Evolutionary conservation across 2,113 vertebrate genomes (phyloP).

Genomic region (Furnarius figulus): DNA sequence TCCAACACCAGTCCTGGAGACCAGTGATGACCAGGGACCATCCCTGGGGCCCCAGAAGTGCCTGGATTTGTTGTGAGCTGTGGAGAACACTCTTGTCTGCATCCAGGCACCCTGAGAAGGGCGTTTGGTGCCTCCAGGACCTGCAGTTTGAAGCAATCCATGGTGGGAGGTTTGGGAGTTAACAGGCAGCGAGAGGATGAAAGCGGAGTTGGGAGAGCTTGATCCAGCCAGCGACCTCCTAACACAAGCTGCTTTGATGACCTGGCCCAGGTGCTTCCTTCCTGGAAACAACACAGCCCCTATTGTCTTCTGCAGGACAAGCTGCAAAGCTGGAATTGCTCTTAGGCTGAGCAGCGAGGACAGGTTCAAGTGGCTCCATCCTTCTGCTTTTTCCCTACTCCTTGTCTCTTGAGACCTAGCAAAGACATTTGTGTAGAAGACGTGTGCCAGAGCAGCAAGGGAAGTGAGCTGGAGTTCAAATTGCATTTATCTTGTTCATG

Average conservation of each 20-base stretch:
- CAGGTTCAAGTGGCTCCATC: constrained; percentile 22
- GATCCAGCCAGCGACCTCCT: constrained; percentile 14
- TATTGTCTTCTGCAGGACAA: constrained; percentile 27
- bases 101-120: fast-evolving
- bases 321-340: constrained; percentile 27
- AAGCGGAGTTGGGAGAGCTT: not conserved
- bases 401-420: not conserved
- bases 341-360: not conserved
- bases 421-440: not conserved
- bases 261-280: constrained; percentile 53
- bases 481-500: not conserved
- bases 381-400: not conserved
- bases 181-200: constrained; percentile 32
- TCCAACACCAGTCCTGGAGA: not conserved
- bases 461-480: not conserved
- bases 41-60: fast-evolving
- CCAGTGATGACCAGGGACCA: not conserved
- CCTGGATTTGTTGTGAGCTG: not conserved
- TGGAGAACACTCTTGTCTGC: not conserved
- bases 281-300: constrained; percentile 48
- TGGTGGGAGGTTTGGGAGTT: constrained; percentile 43
- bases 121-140: not conserved
- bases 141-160: fast-evolving
- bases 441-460: not conserved
- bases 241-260: constrained; percentile 51